phyloP scores from a whole-genome alignment of 2,113 vertebrate species.

The Morone chrysops region DNA sequence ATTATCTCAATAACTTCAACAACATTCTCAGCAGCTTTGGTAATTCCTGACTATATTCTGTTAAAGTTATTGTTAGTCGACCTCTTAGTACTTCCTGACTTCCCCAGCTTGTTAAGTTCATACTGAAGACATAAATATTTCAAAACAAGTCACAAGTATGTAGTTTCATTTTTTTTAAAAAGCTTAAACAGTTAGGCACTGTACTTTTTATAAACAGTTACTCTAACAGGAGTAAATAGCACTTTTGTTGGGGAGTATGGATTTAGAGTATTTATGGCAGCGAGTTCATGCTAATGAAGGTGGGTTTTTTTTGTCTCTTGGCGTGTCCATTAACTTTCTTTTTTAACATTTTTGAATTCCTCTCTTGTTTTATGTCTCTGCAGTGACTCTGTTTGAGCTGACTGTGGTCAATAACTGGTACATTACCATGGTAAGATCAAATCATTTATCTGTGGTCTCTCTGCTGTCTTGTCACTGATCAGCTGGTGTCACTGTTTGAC shows the following conservation, averaged over 20 bases:
- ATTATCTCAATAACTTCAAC: conserved; percentile 99
- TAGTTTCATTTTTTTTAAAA: background rate
- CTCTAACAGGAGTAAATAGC: too few species aligned
- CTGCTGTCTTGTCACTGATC: conserved; percentile 10
- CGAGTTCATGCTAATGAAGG: background rate
- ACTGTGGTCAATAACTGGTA: conserved; percentile 99
- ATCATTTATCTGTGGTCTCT: background rate
- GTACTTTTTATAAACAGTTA: background rate
- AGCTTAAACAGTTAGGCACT: background rate
- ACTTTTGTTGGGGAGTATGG: background rate
- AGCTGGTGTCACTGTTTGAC: conserved; percentile 17
- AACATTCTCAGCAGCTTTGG: conserved; percentile 98
- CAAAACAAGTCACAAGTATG: background rate
- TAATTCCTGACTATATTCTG: conserved; percentile 64
- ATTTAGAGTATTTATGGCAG: background rate
- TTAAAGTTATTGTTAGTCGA: too few species aligned
- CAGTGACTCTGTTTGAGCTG: conserved; percentile 97
- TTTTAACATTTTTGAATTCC: background rate
- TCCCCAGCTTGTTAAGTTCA: background rate
- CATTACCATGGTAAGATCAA: conserved; percentile 94
- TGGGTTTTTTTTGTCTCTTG: background rate
- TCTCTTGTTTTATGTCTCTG: conserved; percentile 19
- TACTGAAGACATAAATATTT: background rate
- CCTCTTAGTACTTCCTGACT: background rate
- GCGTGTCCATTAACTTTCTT: background rate